A percentile compares a stretch with the other conserved stretches of the same genome.
phyloP scores from a whole-genome alignment of 2,113 vertebrate species.

The Ctenodactylus gundi region DNA sequence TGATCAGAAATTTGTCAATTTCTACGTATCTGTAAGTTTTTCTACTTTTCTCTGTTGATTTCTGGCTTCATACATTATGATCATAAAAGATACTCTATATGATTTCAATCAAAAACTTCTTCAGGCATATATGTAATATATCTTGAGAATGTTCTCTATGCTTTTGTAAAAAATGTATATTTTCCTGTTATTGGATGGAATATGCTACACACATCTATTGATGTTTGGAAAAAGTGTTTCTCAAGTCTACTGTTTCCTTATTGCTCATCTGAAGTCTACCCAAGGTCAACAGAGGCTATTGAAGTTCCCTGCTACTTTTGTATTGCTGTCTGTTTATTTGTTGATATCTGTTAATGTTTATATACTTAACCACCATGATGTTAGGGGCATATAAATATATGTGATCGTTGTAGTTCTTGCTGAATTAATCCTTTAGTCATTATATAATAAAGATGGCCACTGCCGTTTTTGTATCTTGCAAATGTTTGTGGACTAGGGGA shows the following conservation, averaged over 20 bases:
- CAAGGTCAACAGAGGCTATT: not conserved
- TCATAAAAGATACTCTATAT: not conserved
- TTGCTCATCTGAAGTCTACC: not conserved
- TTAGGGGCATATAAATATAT: not conserved
- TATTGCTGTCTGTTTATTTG: not conserved
- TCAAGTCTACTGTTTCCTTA: not conserved
- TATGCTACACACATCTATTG: not conserved
- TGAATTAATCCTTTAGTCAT: not conserved
- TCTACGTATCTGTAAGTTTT: not conserved
- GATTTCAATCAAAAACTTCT: not conserved
- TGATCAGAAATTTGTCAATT: not conserved
- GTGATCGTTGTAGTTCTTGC: not conserved
- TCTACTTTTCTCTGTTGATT: not conserved
- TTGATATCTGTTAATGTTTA: not conserved
- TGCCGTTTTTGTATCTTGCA: not conserved
- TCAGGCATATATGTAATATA: not conserved
- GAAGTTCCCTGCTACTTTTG: not conserved
- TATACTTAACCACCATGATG: not conserved
- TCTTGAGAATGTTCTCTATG: not conserved
- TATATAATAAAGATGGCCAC: not conserved
- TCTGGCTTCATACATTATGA: not conserved
- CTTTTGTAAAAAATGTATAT: not conserved
- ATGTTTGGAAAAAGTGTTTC: not conserved
- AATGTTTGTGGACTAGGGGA: not conserved
- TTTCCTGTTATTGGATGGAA: not conserved